Conservation (phyloP, 2,888 invertebrate genomes). For the Leptopilina drosophilae region DNA sequence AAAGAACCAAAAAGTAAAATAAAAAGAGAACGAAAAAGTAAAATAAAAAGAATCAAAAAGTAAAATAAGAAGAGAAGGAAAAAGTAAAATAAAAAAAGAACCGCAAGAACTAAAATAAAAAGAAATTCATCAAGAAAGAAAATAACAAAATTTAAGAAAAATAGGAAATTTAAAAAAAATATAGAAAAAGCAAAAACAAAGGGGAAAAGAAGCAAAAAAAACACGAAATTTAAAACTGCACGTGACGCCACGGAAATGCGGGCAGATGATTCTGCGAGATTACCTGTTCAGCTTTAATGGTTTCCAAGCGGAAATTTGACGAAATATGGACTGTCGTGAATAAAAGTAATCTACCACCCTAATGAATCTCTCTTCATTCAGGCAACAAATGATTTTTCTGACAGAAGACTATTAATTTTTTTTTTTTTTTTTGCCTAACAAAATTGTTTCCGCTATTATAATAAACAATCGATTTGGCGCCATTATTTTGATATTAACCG, state of each 20-base stretch:
- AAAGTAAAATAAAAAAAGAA: no score
- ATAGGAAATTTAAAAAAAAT: not conserved
- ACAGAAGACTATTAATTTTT: not conserved
- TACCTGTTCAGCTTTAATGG: slow-evolving; percentile 25
- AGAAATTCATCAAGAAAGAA: no score
- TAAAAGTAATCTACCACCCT: slow-evolving; percentile 8
- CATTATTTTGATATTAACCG: no score
- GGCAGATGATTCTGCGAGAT: slow-evolving; percentile 22
- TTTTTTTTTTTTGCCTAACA: no score
- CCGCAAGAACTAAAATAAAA: no score
- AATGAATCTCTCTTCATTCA: slow-evolving; percentile 1
- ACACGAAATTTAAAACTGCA: slow-evolving; percentile 16
- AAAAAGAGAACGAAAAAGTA: no score
- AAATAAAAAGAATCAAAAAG: no score
- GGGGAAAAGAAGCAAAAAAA: not conserved
- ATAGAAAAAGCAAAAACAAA: no score
- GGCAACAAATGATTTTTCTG: not conserved
- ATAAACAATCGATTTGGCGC: no score
- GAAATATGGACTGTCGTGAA: slow-evolving; percentile 22
- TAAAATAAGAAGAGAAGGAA: no score
- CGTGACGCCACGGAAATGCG: slow-evolving; percentile 8
- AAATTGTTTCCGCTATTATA: no score
- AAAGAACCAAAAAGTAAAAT: no score
- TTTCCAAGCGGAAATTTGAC: slow-evolving; percentile 8
- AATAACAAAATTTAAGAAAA: not conserved